phyloP scores from a whole-genome alignment of 2,113 vertebrate species.

The Phyllopteryx taeniolatus region DNA sequence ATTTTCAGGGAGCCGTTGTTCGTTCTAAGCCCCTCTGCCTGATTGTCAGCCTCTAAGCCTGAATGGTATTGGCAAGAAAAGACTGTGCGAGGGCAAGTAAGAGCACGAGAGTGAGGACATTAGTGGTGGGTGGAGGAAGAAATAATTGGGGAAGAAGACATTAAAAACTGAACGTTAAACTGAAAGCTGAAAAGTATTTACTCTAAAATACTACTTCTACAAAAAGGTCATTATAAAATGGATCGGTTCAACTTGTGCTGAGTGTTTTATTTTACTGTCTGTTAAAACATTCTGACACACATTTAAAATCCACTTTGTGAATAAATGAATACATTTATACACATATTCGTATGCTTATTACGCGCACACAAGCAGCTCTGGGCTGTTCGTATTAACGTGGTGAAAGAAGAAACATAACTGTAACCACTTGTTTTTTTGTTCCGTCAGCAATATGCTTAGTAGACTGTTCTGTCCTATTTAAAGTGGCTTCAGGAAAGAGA shows the following conservation, averaged over 20 bases:
- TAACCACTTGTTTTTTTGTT: conserved; percentile 26
- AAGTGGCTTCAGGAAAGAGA: conserved; percentile 14
- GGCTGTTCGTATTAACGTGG: conserved; percentile 31
- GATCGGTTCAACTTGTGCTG: not conserved
- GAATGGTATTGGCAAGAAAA: conserved; percentile 63
- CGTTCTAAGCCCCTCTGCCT: conserved; percentile 62
- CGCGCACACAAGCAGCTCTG: conserved; percentile 15
- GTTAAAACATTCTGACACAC: not conserved
- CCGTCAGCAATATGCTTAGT: conserved; percentile 41
- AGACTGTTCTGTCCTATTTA: conserved; percentile 24
- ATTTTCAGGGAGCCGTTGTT: conserved; percentile 46
- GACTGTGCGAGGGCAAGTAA: conserved; percentile 8
- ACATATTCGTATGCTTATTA: conserved; percentile 3
- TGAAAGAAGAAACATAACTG: conserved; percentile 40
- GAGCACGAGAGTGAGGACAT: conserved; percentile 11
- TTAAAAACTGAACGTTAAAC: conserved; percentile 15
- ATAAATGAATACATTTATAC: not conserved
- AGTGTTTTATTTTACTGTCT: not conserved
- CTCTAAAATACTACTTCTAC: not conserved
- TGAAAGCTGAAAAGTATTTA: conserved; percentile 11
- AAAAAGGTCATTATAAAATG: not conserved
- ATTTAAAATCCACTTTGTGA: not conserved
- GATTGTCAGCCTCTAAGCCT: conserved; percentile 67
- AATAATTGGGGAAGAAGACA: conserved; percentile 23
- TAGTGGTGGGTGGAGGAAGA: conserved; percentile 22